Percentiles rank a stretch among this genome's conserved stretches.
Conservation (phyloP, 2,888 invertebrate genomes). For the Drosophila ochracea region DNA sequence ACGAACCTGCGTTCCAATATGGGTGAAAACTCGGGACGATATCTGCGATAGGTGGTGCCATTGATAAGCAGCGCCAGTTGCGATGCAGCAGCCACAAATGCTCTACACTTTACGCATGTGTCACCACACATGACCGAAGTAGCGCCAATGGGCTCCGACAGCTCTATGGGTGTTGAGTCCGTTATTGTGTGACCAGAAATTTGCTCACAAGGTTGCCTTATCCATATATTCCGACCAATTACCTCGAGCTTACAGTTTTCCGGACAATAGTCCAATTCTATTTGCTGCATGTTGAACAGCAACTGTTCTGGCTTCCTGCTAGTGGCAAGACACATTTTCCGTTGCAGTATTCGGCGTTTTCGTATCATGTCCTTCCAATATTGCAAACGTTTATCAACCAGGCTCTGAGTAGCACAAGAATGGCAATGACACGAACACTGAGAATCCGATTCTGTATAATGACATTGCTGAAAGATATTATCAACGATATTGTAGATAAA, state of each 20-base stretch:
- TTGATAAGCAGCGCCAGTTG: conserved; percentile 50
- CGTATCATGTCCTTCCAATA: conserved; percentile 77
- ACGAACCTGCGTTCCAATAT: conserved; percentile 59
- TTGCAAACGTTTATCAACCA: conserved; percentile 68
- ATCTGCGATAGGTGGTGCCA: conserved; percentile 37
- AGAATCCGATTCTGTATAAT: conserved; percentile 9
- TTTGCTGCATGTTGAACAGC: conserved; percentile 55
- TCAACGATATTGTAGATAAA: conserved; percentile 39
- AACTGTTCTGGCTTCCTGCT: conserved; percentile 48
- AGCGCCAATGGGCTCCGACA: not conserved
- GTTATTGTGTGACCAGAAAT: conserved; percentile 28
- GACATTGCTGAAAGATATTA: conserved; percentile 24
- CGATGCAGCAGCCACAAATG: not conserved
- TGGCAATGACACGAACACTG: not conserved
- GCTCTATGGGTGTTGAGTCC: not conserved
- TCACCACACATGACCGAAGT: not conserved
- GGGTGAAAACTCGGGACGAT: conserved; percentile 53
- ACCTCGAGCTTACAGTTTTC: conserved; percentile 56
- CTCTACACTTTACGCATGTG: not conserved
- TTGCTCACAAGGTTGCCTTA: not conserved
- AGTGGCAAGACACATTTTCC: conserved; percentile 29
- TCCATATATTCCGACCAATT: conserved; percentile 45
- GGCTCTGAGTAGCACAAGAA: conserved; percentile 20
- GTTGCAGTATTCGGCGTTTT: conserved; percentile 53
- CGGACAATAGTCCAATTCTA: conserved; percentile 57